phyloP scores from a whole-genome alignment of 2,888 invertebrate genomes.

The Anaspis maculata region DNA sequence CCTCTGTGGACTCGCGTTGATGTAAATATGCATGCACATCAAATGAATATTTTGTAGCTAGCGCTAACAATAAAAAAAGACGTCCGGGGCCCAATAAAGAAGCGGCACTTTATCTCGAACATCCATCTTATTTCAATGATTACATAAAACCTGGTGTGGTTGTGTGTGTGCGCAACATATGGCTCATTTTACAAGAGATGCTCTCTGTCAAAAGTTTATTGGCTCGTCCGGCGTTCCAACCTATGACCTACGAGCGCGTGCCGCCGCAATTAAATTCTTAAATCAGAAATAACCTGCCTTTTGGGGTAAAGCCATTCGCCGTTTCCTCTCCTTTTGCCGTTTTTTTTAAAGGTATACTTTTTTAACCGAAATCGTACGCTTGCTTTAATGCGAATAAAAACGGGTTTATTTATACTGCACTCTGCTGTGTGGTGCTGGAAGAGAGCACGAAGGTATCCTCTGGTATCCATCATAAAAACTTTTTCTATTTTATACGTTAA shows the following conservation, averaged over 20 bases:
- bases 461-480: too few relatives aligned
- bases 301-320: too few relatives aligned
- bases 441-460: too few relatives aligned
- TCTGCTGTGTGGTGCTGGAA: too few relatives aligned
- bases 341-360: too few relatives aligned
- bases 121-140: constrained; percentile 25
- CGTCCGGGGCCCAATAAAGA: constrained; percentile 23
- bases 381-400: constrained; percentile 9
- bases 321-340: too few relatives aligned
- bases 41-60: too few relatives aligned
- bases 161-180: too few relatives aligned
- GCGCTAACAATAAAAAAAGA: constrained; percentile 15
- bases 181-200: constrained; percentile 18
- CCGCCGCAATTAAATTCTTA: constrained; percentile 26
- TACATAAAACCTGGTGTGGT: constrained; percentile 25
- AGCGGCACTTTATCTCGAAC: constrained; percentile 26
- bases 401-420: constrained; percentile 1
- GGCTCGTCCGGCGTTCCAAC: constrained; percentile 14
- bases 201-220: constrained; percentile 20
- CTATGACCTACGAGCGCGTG: constrained; percentile 26
- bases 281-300: constrained; percentile 22
- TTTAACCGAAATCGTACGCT: too few relatives aligned
- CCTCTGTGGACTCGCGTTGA: too few relatives aligned
- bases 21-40: too few relatives aligned
- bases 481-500: too few relatives aligned